Evolutionary conservation across 2,888 invertebrate species (phyloP), one percentile per base, ranked within the genome.

Genomic region (Smittia aterrima): DNA sequence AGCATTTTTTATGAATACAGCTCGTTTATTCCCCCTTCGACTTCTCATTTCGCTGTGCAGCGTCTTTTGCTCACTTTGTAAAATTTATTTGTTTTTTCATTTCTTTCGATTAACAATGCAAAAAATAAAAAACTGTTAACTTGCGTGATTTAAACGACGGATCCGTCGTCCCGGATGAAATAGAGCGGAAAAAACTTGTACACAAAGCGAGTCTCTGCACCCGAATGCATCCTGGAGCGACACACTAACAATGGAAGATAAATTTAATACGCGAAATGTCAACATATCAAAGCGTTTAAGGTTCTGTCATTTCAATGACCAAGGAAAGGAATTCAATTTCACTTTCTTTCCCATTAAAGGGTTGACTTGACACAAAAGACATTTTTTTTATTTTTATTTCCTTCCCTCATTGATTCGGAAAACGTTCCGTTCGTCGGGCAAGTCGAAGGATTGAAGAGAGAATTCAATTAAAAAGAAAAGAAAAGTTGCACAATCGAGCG

Each of bases 231-330:
- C n/a, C 53, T 4, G 9, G 38, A 38, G 38, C 38, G 38, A 53
- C n/a, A 53, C 13, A 13, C 13, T 7, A 53, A 53, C 53, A 64
- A 66, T 38, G 20, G 16, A 18, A 38, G 22, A 32, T 32, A 66
- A 1, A 16, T 6, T 62, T 62, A 20, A 66, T 38, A 66, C 66
- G 66, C 66, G 66, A 66, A 66, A 66, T 20, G 66, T 66, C 66
- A 66, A 66, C 66, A 66, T 66, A 38, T 66, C 38, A 18, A n/a
- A 66, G 38, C 66, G 32, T 66, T 66, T 66, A 66, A 66, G 20
- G 9, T 38, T 66, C n/a, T 66, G 66, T 66, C 66, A 66, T 66
- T 66, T 38, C 32, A 66, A 66, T 66, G n/a, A 66, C 66, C 66
- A 66, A 20, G 62, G 4, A 38, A 38, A 9, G 38, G 38, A 32